phyloP scores from a whole-genome alignment of 2,797 vertebrate genomes.

The Scolopax bukidnonensis region DNA sequence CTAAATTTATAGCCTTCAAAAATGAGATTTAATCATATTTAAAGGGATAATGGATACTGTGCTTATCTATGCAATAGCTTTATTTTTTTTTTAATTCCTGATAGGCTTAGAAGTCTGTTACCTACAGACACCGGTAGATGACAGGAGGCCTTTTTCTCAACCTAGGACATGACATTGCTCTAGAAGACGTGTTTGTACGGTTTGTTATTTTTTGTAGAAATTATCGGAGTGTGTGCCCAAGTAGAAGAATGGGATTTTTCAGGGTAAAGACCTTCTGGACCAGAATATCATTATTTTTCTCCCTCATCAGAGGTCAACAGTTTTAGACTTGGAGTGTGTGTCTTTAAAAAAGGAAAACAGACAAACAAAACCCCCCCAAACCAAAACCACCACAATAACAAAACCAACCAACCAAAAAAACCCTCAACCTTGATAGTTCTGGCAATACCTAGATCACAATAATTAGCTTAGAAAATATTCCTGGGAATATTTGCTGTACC shows the following conservation, averaged over 20 bases:
- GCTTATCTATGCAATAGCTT: not conserved
- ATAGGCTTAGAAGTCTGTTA: not conserved
- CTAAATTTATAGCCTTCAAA: not conserved
- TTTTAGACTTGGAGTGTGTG: not conserved
- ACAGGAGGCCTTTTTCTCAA: not conserved
- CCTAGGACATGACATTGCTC: not conserved
- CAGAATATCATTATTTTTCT: not conserved
- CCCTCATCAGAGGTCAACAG: no score
- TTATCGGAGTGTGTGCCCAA: not conserved
- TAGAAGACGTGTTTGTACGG: not conserved
- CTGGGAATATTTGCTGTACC: not conserved
- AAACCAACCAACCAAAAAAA: no score
- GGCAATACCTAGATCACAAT: not conserved
- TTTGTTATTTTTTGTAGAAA: not conserved
- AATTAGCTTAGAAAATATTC: not conserved
- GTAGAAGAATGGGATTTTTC: not conserved
- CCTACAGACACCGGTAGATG: not conserved
- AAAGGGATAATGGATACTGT: not conserved
- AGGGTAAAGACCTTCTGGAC: not conserved
- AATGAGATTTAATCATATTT: not conserved
- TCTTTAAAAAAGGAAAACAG: not conserved
- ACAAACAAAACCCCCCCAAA: not conserved
- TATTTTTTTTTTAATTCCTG: not conserved
- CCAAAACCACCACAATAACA: no score
- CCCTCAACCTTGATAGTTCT: not conserved